These are phyloP conservation scores for Melanotaenia nigrans DNA, from an alignment of 2,797 vertebrate genomes.

Conservation along the genomic window DNA sequence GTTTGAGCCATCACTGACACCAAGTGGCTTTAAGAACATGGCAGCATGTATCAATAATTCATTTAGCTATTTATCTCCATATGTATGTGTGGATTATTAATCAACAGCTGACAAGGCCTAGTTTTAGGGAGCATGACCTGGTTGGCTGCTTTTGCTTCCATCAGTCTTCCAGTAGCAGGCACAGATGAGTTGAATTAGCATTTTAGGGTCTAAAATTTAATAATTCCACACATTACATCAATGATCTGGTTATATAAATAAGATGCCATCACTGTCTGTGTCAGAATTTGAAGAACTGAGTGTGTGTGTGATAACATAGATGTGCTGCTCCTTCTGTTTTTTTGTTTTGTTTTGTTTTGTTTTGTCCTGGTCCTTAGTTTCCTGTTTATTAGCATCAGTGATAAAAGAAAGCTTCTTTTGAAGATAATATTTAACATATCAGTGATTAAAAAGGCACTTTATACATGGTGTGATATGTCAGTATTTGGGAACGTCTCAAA, in stretches of 20 bases:
- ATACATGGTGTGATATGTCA: neutral
- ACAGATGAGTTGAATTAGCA: conserved; percentile 46
- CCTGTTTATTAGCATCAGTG: neutral
- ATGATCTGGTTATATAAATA: conserved; percentile 36
- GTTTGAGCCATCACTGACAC: conserved; percentile 43
- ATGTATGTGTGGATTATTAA: conserved; percentile 81
- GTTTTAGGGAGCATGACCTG: conserved; percentile 59
- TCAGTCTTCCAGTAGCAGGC: conserved; percentile 28
- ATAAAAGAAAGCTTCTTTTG: neutral
- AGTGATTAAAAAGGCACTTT: neutral
- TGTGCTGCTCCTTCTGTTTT: conserved; percentile 11
- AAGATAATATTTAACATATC: neutral
- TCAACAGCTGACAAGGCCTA: conserved; percentile 74
- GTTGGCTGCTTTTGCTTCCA: conserved; percentile 52
- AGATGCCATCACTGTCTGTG: neutral
- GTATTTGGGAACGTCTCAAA: neutral
- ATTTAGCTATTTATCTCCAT: conserved; percentile 75
- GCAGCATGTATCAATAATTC: conserved; percentile 68
- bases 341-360: neutral
- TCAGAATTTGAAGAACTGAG: conserved; percentile 20
- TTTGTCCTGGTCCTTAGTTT: neutral
- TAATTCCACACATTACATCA: conserved; percentile 43
- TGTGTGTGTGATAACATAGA: neutral
- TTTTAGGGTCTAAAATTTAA: conserved; percentile 41
- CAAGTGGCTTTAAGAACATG: conserved; percentile 51